Evolutionary conservation across 2,113 vertebrate species (phyloP), one percentile per base, ranked within the genome.

Genomic region (Myotis brandtii): DNA sequence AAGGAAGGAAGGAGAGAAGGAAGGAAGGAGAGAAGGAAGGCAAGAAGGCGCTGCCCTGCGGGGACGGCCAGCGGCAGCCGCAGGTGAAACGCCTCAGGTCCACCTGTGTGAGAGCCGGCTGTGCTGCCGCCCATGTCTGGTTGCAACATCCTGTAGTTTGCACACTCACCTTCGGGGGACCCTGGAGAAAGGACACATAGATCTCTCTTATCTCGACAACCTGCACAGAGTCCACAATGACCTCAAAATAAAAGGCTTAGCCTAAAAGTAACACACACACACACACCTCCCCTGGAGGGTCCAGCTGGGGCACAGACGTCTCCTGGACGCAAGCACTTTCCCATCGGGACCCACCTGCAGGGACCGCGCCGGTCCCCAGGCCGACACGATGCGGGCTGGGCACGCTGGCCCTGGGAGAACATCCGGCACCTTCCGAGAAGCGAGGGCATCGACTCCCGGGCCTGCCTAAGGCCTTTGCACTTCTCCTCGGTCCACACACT

Each of bases 401-500:
- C 46, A 76, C 70, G 30, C 0, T 7, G 82, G 69, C 8, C 1
- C 76, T 2, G 0, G 7, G 76, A 48, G 3, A 12, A 12, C 85
- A 40, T 73, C 12, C 10, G 9, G 80, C 89, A 12, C 11, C 48
- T 79, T 64, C 93, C 12, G 62, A 83, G 79, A 89, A 96, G 91
- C 56, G 96, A 79, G 81, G 32, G 66, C 54, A 0, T 12, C 83
- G 84, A 20, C 16, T 83, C 66, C 50, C 67, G 50, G 75, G 87
- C 89, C 92, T 96, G 48, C 48, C 48, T 50, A 13, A 50, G 95
- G 95, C 95, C 81, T 37, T 96, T 97, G 94, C 97, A 96, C 95
- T 96, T 94, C 92, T 95, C 95, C 90, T 94, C 91, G 23, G 93
- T 86, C 96, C 96, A 79, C 95, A 95, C 95, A 97, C 97, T 95